These are phyloP conservation scores for Pipra filicauda DNA, from an alignment of 2,113 vertebrate genomes.

Conservation along the genomic window DNA sequence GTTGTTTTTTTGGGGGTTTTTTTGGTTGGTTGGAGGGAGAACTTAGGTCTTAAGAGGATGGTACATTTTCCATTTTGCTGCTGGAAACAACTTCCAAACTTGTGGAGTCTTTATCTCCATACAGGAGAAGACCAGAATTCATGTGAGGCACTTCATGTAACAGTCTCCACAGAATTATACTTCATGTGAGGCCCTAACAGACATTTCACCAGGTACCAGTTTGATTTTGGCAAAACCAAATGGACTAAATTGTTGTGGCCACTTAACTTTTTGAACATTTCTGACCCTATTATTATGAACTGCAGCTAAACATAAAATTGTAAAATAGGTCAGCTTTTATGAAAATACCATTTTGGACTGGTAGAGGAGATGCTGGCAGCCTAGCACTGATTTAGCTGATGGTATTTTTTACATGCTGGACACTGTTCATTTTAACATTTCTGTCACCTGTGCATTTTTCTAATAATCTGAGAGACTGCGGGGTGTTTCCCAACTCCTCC, in stretches of 20 bases:
- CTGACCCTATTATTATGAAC: neutral
- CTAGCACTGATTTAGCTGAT: neutral
- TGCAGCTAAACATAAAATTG: neutral
- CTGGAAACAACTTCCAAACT: neutral
- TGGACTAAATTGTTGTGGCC: neutral
- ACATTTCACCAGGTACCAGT: neutral
- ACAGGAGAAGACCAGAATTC: neutral
- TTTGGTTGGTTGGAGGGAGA: neutral
- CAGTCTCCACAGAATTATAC: neutral
- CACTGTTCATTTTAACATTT: neutral
- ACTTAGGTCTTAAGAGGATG: neutral
- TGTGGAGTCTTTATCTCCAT: neutral
- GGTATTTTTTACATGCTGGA: neutral
- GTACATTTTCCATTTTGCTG: neutral
- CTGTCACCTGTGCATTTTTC: neutral
- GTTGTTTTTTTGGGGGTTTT: neutral
- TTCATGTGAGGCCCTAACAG: neutral
- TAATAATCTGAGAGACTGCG: neutral
- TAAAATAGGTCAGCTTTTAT: neutral
- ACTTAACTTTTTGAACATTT: neutral
- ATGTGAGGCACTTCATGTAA: neutral
- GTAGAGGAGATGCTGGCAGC: neutral
- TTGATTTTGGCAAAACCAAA: neutral
- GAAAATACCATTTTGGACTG: neutral
- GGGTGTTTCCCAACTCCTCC: neutral